These are phyloP conservation scores for Quadroppia sp. DNA, from an alignment of 2,888 invertebrate genomes.

Conservation along the genomic window DNA sequence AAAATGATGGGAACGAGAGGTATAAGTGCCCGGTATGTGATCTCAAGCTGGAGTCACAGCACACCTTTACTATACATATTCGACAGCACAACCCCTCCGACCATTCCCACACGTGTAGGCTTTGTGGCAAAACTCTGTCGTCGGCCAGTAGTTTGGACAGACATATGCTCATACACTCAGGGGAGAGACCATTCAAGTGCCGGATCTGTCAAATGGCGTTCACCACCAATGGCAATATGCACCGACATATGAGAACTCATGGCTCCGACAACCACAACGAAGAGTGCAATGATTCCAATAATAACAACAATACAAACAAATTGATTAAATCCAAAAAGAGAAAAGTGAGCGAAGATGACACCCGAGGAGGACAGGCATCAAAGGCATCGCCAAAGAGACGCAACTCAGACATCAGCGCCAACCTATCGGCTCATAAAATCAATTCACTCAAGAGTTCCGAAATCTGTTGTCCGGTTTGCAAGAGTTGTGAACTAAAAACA, in stretches of 20 bases:
- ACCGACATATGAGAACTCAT: conserved; percentile 72
- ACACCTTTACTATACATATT: conserved; percentile 67
- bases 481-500: conserved; percentile 60
- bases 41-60: conserved; percentile 60
- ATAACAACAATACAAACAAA: conserved; percentile 21
- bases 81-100: conserved; percentile 54
- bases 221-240: conserved; percentile 81
- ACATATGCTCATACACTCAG: conserved; percentile 73
- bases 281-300: conserved; percentile 2
- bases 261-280: conserved; percentile 50
- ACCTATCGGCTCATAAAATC: conserved; percentile 50
- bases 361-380: conserved; percentile 38
- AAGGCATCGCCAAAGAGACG: conserved; percentile 26
- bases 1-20: conserved; percentile 1
- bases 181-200: conserved; percentile 74
- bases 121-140: conserved; percentile 67
- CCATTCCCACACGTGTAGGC: conserved; percentile 62
- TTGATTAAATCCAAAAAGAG: conserved; percentile 29
- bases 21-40: conserved; percentile 66
- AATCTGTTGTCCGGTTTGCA: conserved; percentile 62
- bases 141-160: conserved; percentile 73
- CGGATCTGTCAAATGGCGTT: conserved; percentile 72
- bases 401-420: conserved; percentile 1
- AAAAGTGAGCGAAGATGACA: conserved; percentile 28
- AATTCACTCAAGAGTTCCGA: conserved; percentile 49